Evolutionary conservation across 1,140 invertebrate species (phyloP).

Genomic region (Phthorimaea operculella): DNA sequence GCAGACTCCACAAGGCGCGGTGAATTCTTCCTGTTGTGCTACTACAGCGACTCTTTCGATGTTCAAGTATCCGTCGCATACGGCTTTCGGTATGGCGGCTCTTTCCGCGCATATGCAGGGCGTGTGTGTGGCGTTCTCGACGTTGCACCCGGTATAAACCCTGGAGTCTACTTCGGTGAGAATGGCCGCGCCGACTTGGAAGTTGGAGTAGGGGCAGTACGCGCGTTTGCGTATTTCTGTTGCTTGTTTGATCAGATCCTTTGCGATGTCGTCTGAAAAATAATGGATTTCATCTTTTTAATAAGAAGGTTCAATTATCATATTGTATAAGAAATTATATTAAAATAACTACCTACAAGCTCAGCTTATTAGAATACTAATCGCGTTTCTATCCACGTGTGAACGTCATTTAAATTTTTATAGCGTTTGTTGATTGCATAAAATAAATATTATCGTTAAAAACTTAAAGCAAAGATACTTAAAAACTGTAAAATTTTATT

Average conservation of each 20-base stretch:
- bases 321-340: no score
- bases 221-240: conserved; percentile 73
- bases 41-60: conserved; percentile 83
- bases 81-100: conserved; percentile 85
- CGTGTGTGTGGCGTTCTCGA: conserved; percentile 90
- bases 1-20: conserved; percentile 92
- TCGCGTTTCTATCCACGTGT: no score
- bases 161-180: conserved; percentile 74
- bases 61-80: conserved; percentile 83
- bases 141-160: conserved; percentile 82
- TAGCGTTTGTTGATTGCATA: no score
- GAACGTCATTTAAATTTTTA: no score
- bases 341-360: no score
- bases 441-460: no score
- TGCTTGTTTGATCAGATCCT: conserved; percentile 74
- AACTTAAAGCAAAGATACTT: no score
- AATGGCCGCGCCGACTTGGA: conserved; percentile 90
- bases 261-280: conserved; percentile 55
- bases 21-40: conserved; percentile 75
- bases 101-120: conserved; percentile 92
- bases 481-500: no score
- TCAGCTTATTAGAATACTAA: no score
- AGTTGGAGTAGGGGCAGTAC: conserved; percentile 94
- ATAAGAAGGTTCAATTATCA: no score
- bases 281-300: no score